A percentile compares a stretch with the other conserved stretches of the same genome.
Evolutionary conservation across 2,797 vertebrate genomes (phyloP).

Genomic region (Acrocephalus scirpaceus): DNA sequence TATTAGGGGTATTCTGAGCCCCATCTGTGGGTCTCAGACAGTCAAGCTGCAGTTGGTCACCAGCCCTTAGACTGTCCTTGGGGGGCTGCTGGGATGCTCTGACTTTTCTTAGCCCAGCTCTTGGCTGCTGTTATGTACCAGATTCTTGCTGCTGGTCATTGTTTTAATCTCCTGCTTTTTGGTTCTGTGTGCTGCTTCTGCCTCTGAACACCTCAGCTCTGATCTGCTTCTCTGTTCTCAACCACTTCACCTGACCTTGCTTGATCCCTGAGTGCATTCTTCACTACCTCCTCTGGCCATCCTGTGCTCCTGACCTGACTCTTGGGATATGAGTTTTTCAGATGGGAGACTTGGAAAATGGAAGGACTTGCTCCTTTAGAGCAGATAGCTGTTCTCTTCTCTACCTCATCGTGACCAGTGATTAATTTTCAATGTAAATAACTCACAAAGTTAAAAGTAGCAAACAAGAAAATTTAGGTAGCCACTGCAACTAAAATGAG

Average conservation of each 20-base stretch:
- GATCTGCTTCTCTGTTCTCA: background rate
- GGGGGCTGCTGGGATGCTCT: background rate
- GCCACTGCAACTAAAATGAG: background rate
- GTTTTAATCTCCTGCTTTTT: background rate
- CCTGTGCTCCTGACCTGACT: background rate
- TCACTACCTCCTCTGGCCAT: background rate
- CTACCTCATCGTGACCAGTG: background rate
- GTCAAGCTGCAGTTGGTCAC: accelerated
- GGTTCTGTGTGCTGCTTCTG: background rate
- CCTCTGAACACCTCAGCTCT: background rate
- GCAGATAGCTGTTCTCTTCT: background rate
- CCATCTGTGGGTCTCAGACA: background rate
- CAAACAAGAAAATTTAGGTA: background rate
- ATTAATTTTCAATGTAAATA: background rate
- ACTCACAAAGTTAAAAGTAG: background rate
- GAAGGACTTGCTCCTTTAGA: background rate
- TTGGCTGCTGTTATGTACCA: background rate
- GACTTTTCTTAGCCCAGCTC: background rate
- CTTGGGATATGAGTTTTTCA: background rate
- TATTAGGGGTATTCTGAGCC: background rate
- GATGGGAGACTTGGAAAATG: background rate
- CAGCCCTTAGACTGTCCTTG: background rate
- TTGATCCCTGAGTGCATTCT: background rate
- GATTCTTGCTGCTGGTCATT: background rate
- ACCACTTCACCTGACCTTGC: background rate